Evolutionary conservation across 2,113 vertebrate species (phyloP).

Genomic region (Lynx canadensis): DNA sequence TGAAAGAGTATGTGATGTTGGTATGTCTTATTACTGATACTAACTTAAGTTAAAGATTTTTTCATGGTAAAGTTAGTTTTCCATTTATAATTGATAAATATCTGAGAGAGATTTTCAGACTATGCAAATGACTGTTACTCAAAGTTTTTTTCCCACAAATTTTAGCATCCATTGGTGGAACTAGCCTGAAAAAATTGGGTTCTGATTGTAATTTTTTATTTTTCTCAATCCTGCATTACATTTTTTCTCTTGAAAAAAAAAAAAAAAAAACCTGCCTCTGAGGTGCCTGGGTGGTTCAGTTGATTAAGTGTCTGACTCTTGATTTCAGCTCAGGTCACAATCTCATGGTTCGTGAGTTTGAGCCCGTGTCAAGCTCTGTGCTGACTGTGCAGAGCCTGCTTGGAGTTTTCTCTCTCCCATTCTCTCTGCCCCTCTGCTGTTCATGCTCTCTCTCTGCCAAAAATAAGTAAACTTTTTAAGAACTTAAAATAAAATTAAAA

Average conservation of each 20-base stretch:
- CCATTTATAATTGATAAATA: neutral
- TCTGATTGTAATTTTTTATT: neutral
- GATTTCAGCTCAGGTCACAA: no score
- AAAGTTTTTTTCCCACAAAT: neutral
- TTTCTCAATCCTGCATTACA: neutral
- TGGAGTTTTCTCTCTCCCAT: no score
- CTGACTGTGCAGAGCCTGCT: no score
- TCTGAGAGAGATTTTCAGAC: neutral
- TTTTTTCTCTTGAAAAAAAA: neutral
- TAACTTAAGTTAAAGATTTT: neutral
- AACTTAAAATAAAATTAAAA: no score
- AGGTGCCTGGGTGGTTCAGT: no score
- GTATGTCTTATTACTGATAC: neutral
- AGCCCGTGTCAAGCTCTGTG: no score
- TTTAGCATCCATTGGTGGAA: neutral
- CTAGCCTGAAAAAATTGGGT: neutral
- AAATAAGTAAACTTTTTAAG: no score
- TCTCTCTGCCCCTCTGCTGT: no score
- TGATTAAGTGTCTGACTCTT: no score
- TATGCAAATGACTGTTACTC: neutral
- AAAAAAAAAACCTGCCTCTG: neutral
- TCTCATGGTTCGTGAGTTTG: no score
- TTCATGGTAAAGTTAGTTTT: neutral
- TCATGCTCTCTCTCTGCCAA: no score
- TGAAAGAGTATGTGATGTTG: neutral